Conservation (phyloP, 2,113 vertebrate genomes). For the Myotis davidii region DNA sequence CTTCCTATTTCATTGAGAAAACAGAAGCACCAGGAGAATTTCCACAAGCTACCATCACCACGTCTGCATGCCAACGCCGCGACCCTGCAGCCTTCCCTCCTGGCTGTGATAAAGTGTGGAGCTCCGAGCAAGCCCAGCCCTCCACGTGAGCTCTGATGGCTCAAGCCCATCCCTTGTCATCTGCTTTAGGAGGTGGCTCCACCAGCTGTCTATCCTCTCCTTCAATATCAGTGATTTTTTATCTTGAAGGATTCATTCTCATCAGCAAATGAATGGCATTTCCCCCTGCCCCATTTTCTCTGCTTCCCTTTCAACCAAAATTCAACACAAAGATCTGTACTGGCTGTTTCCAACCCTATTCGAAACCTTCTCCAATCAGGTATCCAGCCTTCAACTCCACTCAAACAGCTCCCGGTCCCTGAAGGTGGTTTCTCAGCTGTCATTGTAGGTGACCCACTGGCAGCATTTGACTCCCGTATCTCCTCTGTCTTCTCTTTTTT, state of each 20-base stretch:
- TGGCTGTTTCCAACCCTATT: neutral
- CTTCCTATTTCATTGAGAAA: slow-evolving; percentile 44
- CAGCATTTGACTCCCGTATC: neutral
- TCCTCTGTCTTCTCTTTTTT: neutral
- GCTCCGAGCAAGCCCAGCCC: neutral
- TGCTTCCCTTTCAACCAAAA: neutral
- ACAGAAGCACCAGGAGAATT: neutral
- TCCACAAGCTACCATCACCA: neutral
- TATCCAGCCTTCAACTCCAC: neutral
- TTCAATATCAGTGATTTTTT: neutral
- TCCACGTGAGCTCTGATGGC: neutral
- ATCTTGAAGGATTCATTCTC: neutral
- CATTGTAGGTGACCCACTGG: no score
- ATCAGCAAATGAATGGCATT: neutral
- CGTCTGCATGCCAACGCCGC: neutral
- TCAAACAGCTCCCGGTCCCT: neutral
- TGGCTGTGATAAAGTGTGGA: neutral
- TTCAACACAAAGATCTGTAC: neutral
- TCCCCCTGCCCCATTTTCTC: neutral
- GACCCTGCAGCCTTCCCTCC: neutral
- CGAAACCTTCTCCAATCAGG: neutral
- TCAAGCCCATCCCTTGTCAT: neutral
- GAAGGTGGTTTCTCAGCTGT: no score
- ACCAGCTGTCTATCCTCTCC: neutral
- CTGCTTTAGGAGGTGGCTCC: neutral